Percentiles rank a stretch among this genome's conserved stretches.
phyloP scores from a whole-genome alignment of 2,113 vertebrate genomes.

The Tapirus terrestris region DNA sequence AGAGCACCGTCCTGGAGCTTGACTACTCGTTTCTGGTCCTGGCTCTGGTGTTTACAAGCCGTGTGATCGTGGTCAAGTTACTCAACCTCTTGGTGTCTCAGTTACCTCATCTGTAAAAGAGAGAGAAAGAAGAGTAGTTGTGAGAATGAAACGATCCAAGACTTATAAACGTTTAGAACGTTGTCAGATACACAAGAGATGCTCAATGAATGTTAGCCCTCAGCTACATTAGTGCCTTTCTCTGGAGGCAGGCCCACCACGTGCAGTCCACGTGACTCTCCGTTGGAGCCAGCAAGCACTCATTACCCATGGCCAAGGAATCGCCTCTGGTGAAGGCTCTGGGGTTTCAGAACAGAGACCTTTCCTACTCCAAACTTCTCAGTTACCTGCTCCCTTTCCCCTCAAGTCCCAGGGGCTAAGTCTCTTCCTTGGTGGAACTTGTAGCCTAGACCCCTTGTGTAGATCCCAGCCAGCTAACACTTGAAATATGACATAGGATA shows the following conservation, averaged over 20 bases:
- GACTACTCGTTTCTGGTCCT: background rate
- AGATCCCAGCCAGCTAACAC: background rate
- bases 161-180: background rate
- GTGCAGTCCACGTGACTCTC: rapidly evolving
- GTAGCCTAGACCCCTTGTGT: rapidly evolving
- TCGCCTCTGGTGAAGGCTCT: background rate
- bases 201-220: background rate
- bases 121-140: background rate
- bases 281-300: background rate
- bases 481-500: too few species aligned
- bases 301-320: background rate
- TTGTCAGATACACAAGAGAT: background rate
- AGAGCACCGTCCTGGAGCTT: background rate
- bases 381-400: too few species aligned
- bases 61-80: background rate
- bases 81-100: background rate
- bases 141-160: background rate
- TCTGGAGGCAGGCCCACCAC: background rate
- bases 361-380: background rate
- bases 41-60: background rate
- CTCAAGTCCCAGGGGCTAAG: too few species aligned
- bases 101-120: background rate
- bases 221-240: rapidly evolving
- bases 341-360: background rate
- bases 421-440: background rate